Base-by-base conservation (phyloP, 2,797 vertebrate species). In the Darevskia nairensis region DNA sequence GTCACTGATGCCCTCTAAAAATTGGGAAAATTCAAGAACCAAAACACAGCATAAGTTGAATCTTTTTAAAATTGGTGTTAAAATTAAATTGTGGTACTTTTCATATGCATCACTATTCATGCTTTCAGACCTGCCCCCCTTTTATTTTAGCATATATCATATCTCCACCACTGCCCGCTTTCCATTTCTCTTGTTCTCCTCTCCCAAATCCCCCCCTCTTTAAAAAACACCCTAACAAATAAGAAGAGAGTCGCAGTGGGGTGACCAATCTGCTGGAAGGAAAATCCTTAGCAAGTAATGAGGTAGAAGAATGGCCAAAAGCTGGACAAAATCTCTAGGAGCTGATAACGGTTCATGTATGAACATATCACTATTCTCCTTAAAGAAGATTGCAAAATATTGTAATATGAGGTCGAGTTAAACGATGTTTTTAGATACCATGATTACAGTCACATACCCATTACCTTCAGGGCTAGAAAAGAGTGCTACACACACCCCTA, bases 1-100 rank as follows among this genome's bases (percentile, higher is more conserved):
- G 89, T 87, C 88, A 92, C 94, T 95, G 94, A 93, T 94, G 94
- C 78, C 92, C 87, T 90, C 91, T 90, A 85, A 71, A 81, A 88
- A 82, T 86, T 90, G 77, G 87, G 85, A 74, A 84, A 80, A 88
- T 15, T 25, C 3, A 10, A 72, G 29, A 80, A 88, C 44, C 25
- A 32, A 29, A 69, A 35, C 32, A 19, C 2, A 74, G 9, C 6
- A 17, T 59, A 82, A 88, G 32, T 50, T 29, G n/a, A 25, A 77
- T 77, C 17, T 32, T 75, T 50, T 44, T 19, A 64, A 76, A 32
- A 66, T 50, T 32, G 75, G 32, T 76, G 1, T 21, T 66, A 39
- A 50, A 82, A 41, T 66, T 76, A 76, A 82, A 77, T 76, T 27
- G 35, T 64, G 27, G 17, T 27, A 15, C 78, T 35, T 35, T 88